These are phyloP conservation scores for Littorina saxatilis DNA, from an alignment of 1,140 invertebrate species.

Conservation along the genomic window DNA sequence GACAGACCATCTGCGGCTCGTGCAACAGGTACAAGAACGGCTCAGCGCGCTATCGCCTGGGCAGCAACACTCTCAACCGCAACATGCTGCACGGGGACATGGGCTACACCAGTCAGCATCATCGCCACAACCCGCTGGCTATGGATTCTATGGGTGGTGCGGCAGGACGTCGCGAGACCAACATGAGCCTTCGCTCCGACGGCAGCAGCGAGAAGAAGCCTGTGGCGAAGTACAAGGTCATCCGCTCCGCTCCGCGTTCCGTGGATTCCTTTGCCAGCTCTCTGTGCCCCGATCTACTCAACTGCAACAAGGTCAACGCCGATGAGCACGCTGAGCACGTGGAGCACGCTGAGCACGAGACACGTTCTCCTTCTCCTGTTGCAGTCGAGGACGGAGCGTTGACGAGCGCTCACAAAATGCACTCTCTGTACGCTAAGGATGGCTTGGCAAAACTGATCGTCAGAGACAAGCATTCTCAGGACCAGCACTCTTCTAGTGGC, in stretches of 20 bases:
- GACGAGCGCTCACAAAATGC: too few relatives aligned
- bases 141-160: neutral
- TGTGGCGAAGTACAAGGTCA: neutral
- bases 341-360: too few relatives aligned
- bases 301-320: neutral
- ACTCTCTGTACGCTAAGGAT: too few relatives aligned
- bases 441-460: too few relatives aligned
- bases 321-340: neutral
- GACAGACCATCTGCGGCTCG: slow-evolving; percentile 57
- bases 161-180: neutral
- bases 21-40: slow-evolving; percentile 16
- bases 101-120: neutral
- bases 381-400: too few relatives aligned
- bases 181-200: neutral
- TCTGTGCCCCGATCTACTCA: slow-evolving; percentile 12
- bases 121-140: neutral
- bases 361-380: too few relatives aligned
- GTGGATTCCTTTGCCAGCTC: neutral
- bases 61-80: slow-evolving; percentile 27
- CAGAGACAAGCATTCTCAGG: too few relatives aligned
- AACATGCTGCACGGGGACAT: neutral
- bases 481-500: too few relatives aligned
- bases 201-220: neutral
- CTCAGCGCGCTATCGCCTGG: neutral
- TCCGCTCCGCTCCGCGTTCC: neutral